These are phyloP conservation scores for Eospalax fontanierii DNA, from an alignment of 2,797 vertebrate genomes.

Conservation along the genomic window DNA sequence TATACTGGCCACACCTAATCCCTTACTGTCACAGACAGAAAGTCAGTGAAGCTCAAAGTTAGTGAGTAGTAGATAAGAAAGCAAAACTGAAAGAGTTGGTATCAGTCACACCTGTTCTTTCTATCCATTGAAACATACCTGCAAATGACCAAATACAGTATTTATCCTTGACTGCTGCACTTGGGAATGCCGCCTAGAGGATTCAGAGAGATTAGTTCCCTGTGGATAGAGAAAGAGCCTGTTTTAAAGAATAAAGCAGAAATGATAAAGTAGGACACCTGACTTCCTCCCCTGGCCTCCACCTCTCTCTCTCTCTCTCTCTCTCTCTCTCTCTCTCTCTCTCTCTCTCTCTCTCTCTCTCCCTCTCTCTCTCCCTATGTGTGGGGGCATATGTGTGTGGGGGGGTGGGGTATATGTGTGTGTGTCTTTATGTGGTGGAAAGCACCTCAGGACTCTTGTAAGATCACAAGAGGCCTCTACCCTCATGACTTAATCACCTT, in stretches of 20 bases:
- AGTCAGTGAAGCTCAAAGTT: not conserved
- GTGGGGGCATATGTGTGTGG: too few relatives aligned
- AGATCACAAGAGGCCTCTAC: not conserved
- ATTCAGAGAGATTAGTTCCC: not conserved
- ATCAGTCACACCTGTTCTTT: not conserved
- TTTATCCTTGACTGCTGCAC: not conserved
- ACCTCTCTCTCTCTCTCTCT: too few relatives aligned
- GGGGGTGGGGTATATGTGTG: too few relatives aligned
- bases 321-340: too few relatives aligned
- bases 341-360: too few relatives aligned
- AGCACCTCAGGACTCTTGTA: not conserved
- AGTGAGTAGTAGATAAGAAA: not conserved
- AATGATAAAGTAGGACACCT: too few relatives aligned
- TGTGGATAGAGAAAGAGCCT: not conserved
- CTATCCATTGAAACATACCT: not conserved
- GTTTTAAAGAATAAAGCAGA: too few relatives aligned
- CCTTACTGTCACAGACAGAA: not conserved
- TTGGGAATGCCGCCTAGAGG: not conserved
- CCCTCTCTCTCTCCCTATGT: too few relatives aligned
- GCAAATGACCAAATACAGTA: not conserved
- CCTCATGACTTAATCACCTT: not conserved
- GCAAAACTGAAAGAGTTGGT: not conserved
- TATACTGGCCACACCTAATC: not conserved
- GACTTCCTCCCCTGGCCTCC: too few relatives aligned
- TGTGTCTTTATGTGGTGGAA: not conserved